These are phyloP conservation scores for Oncorhynchus mykiss DNA, from an alignment of 2,113 vertebrate genomes.

Conservation along the genomic window DNA sequence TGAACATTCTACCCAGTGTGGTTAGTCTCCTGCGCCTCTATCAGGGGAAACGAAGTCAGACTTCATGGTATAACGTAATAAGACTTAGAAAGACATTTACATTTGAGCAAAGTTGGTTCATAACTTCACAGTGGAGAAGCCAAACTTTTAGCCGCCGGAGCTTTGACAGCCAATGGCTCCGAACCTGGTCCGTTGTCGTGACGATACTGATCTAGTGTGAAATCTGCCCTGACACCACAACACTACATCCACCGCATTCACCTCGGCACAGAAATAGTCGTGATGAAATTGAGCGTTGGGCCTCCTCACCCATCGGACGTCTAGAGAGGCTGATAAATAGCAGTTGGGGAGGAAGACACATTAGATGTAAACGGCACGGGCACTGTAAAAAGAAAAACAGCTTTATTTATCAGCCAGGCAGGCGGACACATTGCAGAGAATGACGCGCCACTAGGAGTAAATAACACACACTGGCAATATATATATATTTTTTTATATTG, in stretches of 20 bases:
- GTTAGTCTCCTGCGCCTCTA: slow-evolving; percentile 78
- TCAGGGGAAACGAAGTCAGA: slow-evolving; percentile 38
- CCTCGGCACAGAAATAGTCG: too few species aligned
- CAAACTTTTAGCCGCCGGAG: slow-evolving; percentile 38
- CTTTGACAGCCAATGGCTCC: slow-evolving; percentile 4
- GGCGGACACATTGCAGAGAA: slow-evolving; percentile 60
- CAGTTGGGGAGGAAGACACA: slow-evolving; percentile 52
- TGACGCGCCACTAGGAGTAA: slow-evolving; percentile 62
- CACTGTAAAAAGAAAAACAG: slow-evolving; percentile 71
- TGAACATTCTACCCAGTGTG: slow-evolving; percentile 92
- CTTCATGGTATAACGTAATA: slow-evolving; percentile 33
- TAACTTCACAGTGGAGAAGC: slow-evolving; percentile 23
- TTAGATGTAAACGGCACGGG: slow-evolving; percentile 65
- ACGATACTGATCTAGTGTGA: not conserved
- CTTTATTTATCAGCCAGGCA: slow-evolving; percentile 67
- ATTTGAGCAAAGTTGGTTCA: slow-evolving; percentile 10
- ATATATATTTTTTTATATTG: not conserved
- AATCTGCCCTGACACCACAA: not conserved
- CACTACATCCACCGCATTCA: not conserved
- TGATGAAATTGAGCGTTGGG: not conserved
- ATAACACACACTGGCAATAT: slow-evolving; percentile 67
- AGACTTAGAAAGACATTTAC: slow-evolving; percentile 42
- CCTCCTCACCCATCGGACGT: slow-evolving; percentile 43
- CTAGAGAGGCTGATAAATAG: slow-evolving; percentile 73
- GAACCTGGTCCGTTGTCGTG: too few species aligned